Evolutionary conservation across 2,113 vertebrate genomes (phyloP), one percentile per base, ranked within the genome.

Genomic region (Crotalus helleri): DNA sequence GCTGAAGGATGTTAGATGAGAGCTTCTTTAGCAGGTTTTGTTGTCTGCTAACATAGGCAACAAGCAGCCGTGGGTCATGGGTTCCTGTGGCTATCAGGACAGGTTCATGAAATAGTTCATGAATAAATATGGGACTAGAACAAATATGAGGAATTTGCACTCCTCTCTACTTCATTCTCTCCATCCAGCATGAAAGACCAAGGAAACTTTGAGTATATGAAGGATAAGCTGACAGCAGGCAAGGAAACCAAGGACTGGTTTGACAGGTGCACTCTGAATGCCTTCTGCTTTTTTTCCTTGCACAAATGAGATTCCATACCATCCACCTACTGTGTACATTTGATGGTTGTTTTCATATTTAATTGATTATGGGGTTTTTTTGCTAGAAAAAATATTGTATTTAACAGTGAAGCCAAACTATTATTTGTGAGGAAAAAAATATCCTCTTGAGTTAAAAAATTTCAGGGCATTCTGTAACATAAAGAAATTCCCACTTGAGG

Each of bases 301-400:
- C 91, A 96, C 89, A 95, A 96, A 95, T 95, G 97, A 97, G 97
- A 97, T 97, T 97, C 97, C 96, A 95, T 94, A 95, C 96, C 97
- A 96, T 95, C 95, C 93, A 97, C 94, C 95, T 95, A 95, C 96
- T 97, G 94, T 92, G 92, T 96, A 94, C 95, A 94, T 96, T 93
- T 94, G 95, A 96, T 96, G 96, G 95, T 74, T 88, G 5, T 53
- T 96, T 96, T 95, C 87, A 74, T 96, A 95, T 95, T 33, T 54
- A 95, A 91, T 85, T 90, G 94, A 91, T 95, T 91, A 92, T 89
- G 58, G 91, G 85, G 92, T 0, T 4, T 93, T 92, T 93, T 94
- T 49, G 95, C 92, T 93, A 94, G 88, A 4, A 92, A 93, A 93
- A 87, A 87, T 87, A 58, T 3, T 81, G 51, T 89, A 13, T 51